Evolutionary conservation across 1,140 invertebrate genomes (phyloP), one percentile per base, ranked within the genome.

Genomic region (Oreohelix idahoensis): DNA sequence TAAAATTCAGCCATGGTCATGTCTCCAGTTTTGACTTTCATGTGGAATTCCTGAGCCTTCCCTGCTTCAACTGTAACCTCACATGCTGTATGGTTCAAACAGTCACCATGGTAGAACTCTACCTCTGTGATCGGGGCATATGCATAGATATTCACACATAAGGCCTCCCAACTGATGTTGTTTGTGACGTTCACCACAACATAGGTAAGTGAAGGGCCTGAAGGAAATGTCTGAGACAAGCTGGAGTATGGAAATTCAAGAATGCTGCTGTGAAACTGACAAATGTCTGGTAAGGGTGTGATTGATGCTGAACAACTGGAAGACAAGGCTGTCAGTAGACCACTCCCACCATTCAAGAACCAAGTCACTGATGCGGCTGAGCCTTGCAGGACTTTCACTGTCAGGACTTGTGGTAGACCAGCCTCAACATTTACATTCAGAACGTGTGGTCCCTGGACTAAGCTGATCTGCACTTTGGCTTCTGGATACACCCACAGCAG

Each of bases 401-500:
- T 82, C 26, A 88, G 71, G 29, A 1, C 38, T 15, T 79, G 66
- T 15, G 58, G 53, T 11, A 20, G n/a, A 35, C 86, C 84, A 17
- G 77, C 81, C 38, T 85, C 82, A 32, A 87, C 85, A 49, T 66
- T 84, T 2, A 86, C 80, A 20, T 53, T 45, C 13, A 76, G 29
- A 32, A 66, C 32, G 23, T 29, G n/a, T 32, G 29, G 63, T 29
- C 63, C 63, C 32, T 66, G 63, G 20, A 17, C 63, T 66, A n/a
- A 32, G 29, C 5, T 66, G 29, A 66, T 23, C 29, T 66, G n/a
- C 4, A 66, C 63, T 8, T 17, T 66, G 38, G 84, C 36, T 20
- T 32, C 35, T 42, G 88, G 88, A 36, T 86, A 79, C 26, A 89
- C 74, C 85, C 79, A 86, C 26, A 35, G 10, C 0, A 89, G 29